Evolutionary conservation across 2,797 vertebrate genomes (phyloP).

Genomic region (Mormyrops boulengeri): DNA sequence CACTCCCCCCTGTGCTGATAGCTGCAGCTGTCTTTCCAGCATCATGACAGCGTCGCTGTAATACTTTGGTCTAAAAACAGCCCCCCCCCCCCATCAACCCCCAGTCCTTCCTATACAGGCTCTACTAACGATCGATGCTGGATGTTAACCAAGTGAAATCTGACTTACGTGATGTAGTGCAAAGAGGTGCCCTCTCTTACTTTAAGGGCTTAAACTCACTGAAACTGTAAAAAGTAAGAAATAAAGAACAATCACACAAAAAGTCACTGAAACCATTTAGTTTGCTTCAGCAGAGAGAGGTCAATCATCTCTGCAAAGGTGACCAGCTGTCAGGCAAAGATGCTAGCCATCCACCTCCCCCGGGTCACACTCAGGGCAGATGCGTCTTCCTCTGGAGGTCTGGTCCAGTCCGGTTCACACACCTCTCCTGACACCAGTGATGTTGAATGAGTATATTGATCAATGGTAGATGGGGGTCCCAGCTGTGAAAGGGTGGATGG

Average conservation of each 20-base stretch:
- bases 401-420: background rate
- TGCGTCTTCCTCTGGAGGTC: background rate
- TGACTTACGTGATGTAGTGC: conserved; percentile 1
- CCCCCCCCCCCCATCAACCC: background rate
- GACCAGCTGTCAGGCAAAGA: background rate
- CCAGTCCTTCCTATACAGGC: background rate
- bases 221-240: conserved; percentile 2
- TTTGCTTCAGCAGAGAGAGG: background rate
- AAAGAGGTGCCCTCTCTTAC: background rate
- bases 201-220: background rate
- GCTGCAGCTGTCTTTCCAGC: background rate
- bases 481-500: background rate
- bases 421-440: background rate
- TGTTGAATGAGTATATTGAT: background rate
- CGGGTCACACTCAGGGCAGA: background rate
- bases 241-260: background rate
- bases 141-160: background rate
- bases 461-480: background rate
- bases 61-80: conserved; percentile 23
- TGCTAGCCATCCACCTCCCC: background rate
- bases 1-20: background rate
- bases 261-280: background rate
- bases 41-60: background rate
- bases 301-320: background rate
- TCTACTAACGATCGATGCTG: background rate